Conservation (phyloP, 2,113 vertebrate genomes). For the Phalacrocorax pelagicus region DNA sequence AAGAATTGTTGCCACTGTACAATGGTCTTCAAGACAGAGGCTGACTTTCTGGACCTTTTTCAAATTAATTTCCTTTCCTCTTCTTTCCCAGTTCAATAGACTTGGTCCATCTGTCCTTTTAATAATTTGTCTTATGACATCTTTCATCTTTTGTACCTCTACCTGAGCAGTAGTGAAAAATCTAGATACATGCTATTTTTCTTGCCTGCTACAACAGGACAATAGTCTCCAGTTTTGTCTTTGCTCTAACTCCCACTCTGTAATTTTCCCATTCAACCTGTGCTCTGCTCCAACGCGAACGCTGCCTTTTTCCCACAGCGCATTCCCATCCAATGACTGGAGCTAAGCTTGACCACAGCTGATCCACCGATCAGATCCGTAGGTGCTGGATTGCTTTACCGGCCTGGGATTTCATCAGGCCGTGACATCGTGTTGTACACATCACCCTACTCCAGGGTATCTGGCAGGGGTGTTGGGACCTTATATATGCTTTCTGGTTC, state of each 20-base stretch:
- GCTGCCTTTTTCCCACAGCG: neutral
- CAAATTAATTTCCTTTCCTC: neutral
- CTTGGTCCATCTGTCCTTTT: neutral
- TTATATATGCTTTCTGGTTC: neutral
- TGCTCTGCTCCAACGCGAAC: neutral
- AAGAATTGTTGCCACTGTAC: neutral
- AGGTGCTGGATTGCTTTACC: neutral
- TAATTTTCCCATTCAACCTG: neutral
- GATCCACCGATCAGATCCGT: neutral
- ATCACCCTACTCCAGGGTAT: neutral
- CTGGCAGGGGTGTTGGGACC: neutral
- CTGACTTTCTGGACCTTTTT: neutral
- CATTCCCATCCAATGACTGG: neutral
- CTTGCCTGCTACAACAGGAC: neutral
- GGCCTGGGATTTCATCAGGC: neutral
- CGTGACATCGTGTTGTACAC: fast-evolving
- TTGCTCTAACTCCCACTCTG: neutral
- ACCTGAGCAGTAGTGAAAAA: neutral
- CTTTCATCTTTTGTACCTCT: neutral
- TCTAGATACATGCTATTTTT: neutral
- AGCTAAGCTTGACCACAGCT: neutral
- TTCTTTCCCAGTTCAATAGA: neutral
- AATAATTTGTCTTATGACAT: neutral
- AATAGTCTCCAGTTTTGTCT: neutral
- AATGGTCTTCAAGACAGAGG: neutral